A percentile compares a stretch with the other conserved stretches of the same genome.
Conservation (phyloP, 2,113 vertebrate genomes). For the Hippocampus barbouri region DNA sequence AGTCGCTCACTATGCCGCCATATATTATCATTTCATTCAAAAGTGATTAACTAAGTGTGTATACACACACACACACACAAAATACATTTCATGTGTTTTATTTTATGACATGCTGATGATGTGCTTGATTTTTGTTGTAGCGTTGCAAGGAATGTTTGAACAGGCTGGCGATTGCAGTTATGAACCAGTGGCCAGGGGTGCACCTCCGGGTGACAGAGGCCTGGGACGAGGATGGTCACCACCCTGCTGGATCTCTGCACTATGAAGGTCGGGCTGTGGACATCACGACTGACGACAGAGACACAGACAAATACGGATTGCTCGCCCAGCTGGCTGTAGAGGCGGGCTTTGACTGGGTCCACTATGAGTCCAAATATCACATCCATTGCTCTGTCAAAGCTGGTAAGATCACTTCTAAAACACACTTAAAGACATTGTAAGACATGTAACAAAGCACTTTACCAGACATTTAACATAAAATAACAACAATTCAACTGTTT, state of each 20-base stretch:
- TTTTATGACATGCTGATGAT: background rate
- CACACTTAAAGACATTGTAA: no score
- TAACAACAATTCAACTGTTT: no score
- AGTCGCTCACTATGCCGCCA: no score
- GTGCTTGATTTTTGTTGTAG: constrained; percentile 61
- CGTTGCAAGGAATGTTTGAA: constrained; percentile 95
- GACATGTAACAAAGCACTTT: no score
- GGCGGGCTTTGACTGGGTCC: constrained; percentile 97
- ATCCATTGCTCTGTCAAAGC: constrained; percentile 96
- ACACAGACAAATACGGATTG: constrained; percentile 90
- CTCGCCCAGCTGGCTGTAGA: constrained; percentile 93
- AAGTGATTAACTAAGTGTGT: no score
- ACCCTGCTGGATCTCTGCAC: constrained; percentile 87
- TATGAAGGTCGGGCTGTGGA: constrained; percentile 96
- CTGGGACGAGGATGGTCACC: constrained; percentile 97
- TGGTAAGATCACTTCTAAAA: constrained; percentile 68
- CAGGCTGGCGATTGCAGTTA: constrained; percentile 89
- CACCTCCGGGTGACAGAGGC: constrained; percentile 91
- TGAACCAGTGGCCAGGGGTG: constrained; percentile 97
- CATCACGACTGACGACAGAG: constrained; percentile 92
- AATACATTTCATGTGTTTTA: no score
- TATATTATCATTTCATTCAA: no score
- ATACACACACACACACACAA: no score
- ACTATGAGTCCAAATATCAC: constrained; percentile 94
- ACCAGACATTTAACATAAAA: no score